Evolutionary conservation across 2,888 invertebrate species (phyloP).

Genomic region (Tiphia femorata): DNA sequence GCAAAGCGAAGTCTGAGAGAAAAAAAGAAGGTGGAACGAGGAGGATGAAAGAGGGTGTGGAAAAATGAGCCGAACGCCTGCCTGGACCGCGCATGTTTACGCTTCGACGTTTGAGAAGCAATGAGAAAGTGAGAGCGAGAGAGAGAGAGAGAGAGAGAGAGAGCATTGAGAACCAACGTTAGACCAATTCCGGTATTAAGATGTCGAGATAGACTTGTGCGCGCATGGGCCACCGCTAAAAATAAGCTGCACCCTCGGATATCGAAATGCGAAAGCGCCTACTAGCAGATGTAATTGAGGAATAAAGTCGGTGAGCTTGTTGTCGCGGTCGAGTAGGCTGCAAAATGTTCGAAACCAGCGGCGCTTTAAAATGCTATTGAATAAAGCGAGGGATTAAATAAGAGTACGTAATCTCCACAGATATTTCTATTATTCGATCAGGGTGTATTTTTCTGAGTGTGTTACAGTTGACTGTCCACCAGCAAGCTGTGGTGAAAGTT

Average conservation of each 20-base stretch:
- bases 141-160: neutral
- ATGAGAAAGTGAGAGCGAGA: neutral
- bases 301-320: conserved; percentile 10
- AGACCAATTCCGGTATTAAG: conserved; percentile 55
- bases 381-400: too few species aligned
- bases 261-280: conserved; percentile 16
- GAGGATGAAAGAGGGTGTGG: neutral
- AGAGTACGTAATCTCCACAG: too few species aligned
- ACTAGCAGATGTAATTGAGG: conserved; percentile 44
- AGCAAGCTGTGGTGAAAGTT: too few species aligned
- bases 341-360: too few species aligned
- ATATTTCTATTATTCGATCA: too few species aligned
- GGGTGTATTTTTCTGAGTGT: too few species aligned
- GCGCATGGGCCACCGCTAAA: conserved; percentile 7
- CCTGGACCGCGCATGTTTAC: conserved; percentile 42
- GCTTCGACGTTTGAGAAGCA: conserved; percentile 46
- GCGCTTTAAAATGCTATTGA: conserved; percentile 7
- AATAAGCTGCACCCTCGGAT: conserved; percentile 34
- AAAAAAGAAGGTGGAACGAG: too few species aligned
- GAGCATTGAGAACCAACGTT: conserved; percentile 20
- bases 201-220: conserved; percentile 54
- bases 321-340: conserved; percentile 21
- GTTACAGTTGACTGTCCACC: too few species aligned
- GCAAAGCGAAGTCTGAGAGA: too few species aligned
- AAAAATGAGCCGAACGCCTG: conserved; percentile 3